Conservation (phyloP, 2,888 invertebrate species). For the Junonia oenone region DNA sequence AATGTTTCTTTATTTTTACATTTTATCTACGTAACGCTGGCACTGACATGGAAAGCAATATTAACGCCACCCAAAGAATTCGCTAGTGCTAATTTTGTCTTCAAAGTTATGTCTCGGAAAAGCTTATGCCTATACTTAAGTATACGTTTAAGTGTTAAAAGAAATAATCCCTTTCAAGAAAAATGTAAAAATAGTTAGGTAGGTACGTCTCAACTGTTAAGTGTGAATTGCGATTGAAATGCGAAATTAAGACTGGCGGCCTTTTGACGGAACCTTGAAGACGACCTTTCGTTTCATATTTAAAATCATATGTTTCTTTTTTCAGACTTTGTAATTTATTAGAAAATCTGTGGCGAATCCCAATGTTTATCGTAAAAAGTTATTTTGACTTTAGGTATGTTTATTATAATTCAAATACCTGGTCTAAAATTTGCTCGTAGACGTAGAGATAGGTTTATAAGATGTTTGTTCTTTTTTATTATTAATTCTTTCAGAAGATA, state of each 20-base stretch:
- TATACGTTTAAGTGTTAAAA: not conserved
- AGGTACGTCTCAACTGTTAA: too few relatives aligned
- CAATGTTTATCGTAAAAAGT: too few relatives aligned
- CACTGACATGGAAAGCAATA: constrained; percentile 31
- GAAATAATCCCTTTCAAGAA: not conserved
- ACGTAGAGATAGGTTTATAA: too few relatives aligned
- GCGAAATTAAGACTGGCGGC: not conserved
- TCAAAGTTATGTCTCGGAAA: not conserved
- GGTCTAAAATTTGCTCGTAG: too few relatives aligned
- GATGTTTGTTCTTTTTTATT: too few relatives aligned
- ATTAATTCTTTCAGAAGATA: too few relatives aligned
- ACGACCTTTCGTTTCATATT: too few relatives aligned
- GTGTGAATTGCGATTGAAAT: not conserved
- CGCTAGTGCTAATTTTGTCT: constrained; percentile 30
- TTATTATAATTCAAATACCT: too few relatives aligned
- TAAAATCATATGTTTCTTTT: too few relatives aligned
- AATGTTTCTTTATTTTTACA: constrained; percentile 11
- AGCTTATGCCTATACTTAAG: not conserved
- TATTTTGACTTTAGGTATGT: too few relatives aligned
- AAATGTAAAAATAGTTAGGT: not conserved
- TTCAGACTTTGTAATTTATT: too few relatives aligned
- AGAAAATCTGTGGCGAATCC: too few relatives aligned
- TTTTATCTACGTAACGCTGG: constrained; percentile 25
- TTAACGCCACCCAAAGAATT: constrained; percentile 30
- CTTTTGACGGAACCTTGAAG: not conserved